phyloP scores from a whole-genome alignment of 2,113 vertebrate species.

The Candoia aspera region DNA sequence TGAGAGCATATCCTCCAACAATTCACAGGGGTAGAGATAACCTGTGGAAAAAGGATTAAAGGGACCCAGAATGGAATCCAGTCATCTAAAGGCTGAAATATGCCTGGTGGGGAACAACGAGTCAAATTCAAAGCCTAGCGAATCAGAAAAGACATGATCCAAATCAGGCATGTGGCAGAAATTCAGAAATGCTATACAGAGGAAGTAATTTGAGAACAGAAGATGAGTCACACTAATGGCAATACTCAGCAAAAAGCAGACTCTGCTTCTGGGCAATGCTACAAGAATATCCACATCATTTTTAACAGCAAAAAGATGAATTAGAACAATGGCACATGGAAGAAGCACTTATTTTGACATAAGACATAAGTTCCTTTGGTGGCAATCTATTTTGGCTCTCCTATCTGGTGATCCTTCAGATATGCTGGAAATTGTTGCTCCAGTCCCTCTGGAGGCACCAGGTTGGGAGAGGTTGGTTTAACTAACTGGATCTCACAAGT shows the following conservation, averaged over 20 bases:
- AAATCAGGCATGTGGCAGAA: background rate
- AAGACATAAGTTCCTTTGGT: background rate
- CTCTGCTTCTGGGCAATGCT: background rate
- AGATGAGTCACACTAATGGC: background rate
- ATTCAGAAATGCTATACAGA: background rate
- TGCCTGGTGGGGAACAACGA: background rate
- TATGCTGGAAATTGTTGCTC: background rate
- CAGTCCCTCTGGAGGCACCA: background rate
- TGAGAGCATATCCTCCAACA: background rate
- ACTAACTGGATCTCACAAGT: background rate
- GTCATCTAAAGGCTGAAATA: background rate
- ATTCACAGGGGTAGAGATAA: background rate
- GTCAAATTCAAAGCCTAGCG: background rate
- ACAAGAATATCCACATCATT: background rate
- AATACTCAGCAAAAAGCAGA: background rate
- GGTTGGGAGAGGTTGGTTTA: background rate
- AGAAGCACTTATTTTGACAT: background rate
- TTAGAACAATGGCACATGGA: background rate
- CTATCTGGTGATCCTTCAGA: background rate
- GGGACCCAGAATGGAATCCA: background rate
- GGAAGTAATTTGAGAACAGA: background rate
- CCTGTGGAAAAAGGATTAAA: background rate
- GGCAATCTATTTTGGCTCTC: background rate
- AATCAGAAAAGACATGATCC: background rate
- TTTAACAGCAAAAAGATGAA: background rate